Evolutionary conservation across 2,113 vertebrate species (phyloP).

Genomic region (Lasiurus cinereus): DNA sequence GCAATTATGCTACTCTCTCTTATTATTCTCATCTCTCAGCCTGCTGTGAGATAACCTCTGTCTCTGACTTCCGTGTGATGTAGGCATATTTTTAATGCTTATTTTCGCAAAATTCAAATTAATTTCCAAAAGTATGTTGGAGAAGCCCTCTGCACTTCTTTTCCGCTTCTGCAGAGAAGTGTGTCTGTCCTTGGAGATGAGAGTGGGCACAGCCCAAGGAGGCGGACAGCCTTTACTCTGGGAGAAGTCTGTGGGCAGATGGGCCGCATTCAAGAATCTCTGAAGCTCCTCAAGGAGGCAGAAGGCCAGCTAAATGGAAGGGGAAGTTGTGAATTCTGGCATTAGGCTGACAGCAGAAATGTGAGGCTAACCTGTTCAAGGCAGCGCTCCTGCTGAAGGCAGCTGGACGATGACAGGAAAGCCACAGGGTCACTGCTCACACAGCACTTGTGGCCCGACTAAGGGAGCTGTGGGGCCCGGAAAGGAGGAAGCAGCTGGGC

Average conservation of each 20-base stretch:
- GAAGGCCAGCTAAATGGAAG: background rate
- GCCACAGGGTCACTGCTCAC: constrained; percentile 77
- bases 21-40: background rate
- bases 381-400: constrained; percentile 71
- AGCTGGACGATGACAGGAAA: constrained; percentile 77
- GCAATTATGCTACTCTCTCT: background rate
- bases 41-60: background rate
- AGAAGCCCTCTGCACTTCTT: background rate
- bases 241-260: background rate
- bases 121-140: background rate
- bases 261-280: background rate
- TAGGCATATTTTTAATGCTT: constrained; percentile 52
- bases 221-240: background rate
- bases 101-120: constrained; percentile 62
- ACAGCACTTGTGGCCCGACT: constrained; percentile 69
- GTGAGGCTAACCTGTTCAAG: constrained; percentile 69
- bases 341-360: constrained; percentile 59
- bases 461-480: constrained; percentile 37
- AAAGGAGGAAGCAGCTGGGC: constrained; percentile 71
- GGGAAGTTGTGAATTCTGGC: background rate
- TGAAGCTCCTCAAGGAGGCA: background rate
- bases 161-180: background rate
- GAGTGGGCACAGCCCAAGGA: background rate
- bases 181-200: background rate
- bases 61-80: background rate